phyloP scores from a whole-genome alignment of 2,797 vertebrate species.

The Gorsachius magnificus region DNA sequence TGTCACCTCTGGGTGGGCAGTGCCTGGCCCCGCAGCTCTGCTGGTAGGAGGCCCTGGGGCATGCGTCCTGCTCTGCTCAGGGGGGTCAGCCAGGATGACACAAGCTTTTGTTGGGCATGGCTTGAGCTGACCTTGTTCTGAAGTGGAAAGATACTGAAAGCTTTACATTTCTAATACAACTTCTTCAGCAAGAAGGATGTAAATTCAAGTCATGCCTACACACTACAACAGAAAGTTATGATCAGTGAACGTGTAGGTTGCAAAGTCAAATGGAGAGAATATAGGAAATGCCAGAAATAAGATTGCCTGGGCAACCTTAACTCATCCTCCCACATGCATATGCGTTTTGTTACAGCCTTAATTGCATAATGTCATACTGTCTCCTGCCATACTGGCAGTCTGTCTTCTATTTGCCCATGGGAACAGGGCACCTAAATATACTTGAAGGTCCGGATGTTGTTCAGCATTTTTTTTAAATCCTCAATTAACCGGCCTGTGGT shows the following conservation, averaged over 20 bases:
- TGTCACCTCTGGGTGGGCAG: background rate
- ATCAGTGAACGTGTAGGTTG: constrained; percentile 11
- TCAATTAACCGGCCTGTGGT: background rate
- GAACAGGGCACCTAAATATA: background rate
- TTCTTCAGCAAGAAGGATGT: background rate
- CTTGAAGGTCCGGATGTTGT: background rate
- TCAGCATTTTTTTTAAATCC: background rate
- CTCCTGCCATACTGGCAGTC: background rate
- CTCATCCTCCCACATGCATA: constrained; percentile 11
- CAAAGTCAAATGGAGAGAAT: constrained; percentile 24
- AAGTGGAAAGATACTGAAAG: background rate
- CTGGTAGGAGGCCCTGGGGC: background rate
- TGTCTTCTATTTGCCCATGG: background rate
- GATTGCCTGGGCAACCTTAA: constrained; percentile 49
- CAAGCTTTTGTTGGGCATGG: background rate
- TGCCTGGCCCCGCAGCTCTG: background rate
- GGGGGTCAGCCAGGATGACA: background rate
- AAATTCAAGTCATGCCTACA: background rate
- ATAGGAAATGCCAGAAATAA: constrained; percentile 49
- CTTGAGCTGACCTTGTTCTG: background rate
- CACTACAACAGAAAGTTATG: background rate
- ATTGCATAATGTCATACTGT: background rate
- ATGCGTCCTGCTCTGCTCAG: background rate
- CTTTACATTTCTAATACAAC: background rate
- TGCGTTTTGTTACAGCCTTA: constrained; percentile 35